These are phyloP conservation scores for Scaptomyza caliginosa DNA, from an alignment of 2,888 invertebrate species.

Conservation along the genomic window DNA sequence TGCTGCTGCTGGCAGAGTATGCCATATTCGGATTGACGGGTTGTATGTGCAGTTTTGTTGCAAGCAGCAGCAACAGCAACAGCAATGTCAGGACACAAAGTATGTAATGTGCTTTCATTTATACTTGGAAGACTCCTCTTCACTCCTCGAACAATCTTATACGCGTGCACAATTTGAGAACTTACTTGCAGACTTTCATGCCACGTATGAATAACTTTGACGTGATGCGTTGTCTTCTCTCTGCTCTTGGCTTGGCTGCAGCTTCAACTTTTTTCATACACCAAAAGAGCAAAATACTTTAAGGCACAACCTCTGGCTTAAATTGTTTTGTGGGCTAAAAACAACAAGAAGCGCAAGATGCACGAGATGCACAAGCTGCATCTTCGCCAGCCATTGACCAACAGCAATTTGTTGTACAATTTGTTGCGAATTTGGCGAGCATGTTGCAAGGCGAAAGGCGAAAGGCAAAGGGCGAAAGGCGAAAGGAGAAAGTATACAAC, in stretches of 20 bases:
- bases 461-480: slow-evolving; percentile 36
- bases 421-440: slow-evolving; percentile 62
- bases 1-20: slow-evolving; percentile 28
- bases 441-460: slow-evolving; percentile 29
- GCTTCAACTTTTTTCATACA: not conserved
- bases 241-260: no score
- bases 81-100: slow-evolving; percentile 51
- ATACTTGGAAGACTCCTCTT: slow-evolving; percentile 18
- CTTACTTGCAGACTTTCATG: slow-evolving; percentile 34
- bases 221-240: slow-evolving; percentile 31
- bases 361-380: slow-evolving; percentile 51
- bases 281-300: slow-evolving; percentile 24
- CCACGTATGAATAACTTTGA: slow-evolving; percentile 59
- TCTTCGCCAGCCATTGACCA: slow-evolving; percentile 58
- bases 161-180: slow-evolving; percentile 28
- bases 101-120: slow-evolving; percentile 64
- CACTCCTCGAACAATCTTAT: not conserved
- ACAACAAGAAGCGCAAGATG: slow-evolving; percentile 41
- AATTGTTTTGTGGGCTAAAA: slow-evolving; percentile 32
- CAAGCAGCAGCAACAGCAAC: slow-evolving; percentile 34
- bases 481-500: slow-evolving; percentile 11
- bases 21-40: slow-evolving; percentile 29
- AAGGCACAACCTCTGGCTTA: slow-evolving; percentile 38
- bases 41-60: slow-evolving; percentile 7
- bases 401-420: slow-evolving; percentile 74